phyloP scores from a whole-genome alignment of 2,797 vertebrate species.

The Macropodus opercularis region DNA sequence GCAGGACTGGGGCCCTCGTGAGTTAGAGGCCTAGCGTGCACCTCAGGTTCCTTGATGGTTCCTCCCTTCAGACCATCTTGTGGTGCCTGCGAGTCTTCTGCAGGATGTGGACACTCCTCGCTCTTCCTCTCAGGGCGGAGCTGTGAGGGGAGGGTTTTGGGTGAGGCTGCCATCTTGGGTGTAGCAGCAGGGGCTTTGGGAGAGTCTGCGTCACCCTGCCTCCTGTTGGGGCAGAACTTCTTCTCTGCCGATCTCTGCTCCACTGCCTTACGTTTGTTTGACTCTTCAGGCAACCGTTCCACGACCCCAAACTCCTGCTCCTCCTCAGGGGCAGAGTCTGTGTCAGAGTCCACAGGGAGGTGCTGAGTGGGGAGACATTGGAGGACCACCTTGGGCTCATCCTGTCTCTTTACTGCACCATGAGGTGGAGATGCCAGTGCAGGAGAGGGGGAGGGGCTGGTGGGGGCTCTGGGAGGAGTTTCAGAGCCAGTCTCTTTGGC shows the following conservation, averaged over 20 bases:
- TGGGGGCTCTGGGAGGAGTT: constrained; percentile 66
- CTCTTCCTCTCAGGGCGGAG: constrained; percentile 47
- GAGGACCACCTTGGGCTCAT: constrained; percentile 72
- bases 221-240: constrained; percentile 83
- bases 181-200: constrained; percentile 34
- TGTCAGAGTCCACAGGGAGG: constrained; percentile 76
- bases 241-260: constrained; percentile 88
- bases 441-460: constrained; percentile 71
- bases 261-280: constrained; percentile 85
- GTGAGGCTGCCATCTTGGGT: constrained; percentile 54
- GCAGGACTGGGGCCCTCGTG: constrained; percentile 62
- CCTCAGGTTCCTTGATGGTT: constrained; percentile 64
- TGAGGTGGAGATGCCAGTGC: constrained; percentile 43
- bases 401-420: constrained; percentile 62
- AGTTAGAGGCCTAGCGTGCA: constrained; percentile 76
- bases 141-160: constrained; percentile 61
- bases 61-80: constrained; percentile 19
- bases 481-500: constrained; percentile 83
- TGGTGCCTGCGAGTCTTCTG: neutral
- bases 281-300: constrained; percentile 59
- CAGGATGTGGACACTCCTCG: constrained; percentile 24
- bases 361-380: constrained; percentile 61
- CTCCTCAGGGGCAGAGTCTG: constrained; percentile 83
- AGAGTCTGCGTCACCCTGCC: constrained; percentile 68
- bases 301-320: constrained; percentile 57